Conservation (phyloP, 2,797 vertebrate species). For the Gadopsis marmoratus region DNA sequence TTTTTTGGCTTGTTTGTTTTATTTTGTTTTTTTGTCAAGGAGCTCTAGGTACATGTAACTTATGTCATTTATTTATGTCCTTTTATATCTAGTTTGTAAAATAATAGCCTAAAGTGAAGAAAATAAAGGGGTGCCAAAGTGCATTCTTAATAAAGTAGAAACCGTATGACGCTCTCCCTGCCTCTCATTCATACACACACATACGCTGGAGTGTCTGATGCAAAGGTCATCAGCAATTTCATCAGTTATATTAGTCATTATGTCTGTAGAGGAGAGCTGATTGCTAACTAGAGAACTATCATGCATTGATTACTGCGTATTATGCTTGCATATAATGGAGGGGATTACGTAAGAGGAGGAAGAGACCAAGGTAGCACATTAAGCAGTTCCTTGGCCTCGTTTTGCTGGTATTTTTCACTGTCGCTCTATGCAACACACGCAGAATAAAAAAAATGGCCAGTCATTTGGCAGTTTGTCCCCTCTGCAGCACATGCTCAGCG, state of each 20-base stretch:
- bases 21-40: slow-evolving; percentile 86
- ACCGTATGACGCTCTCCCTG: slow-evolving; percentile 78
- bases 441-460: neutral
- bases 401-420: slow-evolving; percentile 10
- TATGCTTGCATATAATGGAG: slow-evolving; percentile 48
- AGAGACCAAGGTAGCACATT: slow-evolving; percentile 23
- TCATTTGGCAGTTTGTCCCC: slow-evolving; percentile 29
- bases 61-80: slow-evolving; percentile 99
- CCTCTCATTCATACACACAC: slow-evolving; percentile 42
- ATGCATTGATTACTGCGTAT: slow-evolving; percentile 57
- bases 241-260: slow-evolving; percentile 40
- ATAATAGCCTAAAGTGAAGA: slow-evolving; percentile 87
- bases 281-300: slow-evolving; percentile 33
- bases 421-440: neutral
- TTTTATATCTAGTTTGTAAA: slow-evolving; percentile 99
- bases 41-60: slow-evolving; percentile 99
- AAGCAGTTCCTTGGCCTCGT: slow-evolving; percentile 8
- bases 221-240: slow-evolving; percentile 16
- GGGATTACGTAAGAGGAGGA: slow-evolving; percentile 29
- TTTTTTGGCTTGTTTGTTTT: slow-evolving; percentile 49
- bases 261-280: slow-evolving; percentile 36
- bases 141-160: slow-evolving; percentile 99
- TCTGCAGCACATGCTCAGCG: slow-evolving; percentile 56
- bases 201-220: neutral
- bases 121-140: slow-evolving; percentile 82